Percentiles rank a stretch among this genome's conserved stretches.
These are phyloP conservation scores for Fregetta grallaria DNA, from an alignment of 2,113 vertebrate genomes.

Conservation along the genomic window DNA sequence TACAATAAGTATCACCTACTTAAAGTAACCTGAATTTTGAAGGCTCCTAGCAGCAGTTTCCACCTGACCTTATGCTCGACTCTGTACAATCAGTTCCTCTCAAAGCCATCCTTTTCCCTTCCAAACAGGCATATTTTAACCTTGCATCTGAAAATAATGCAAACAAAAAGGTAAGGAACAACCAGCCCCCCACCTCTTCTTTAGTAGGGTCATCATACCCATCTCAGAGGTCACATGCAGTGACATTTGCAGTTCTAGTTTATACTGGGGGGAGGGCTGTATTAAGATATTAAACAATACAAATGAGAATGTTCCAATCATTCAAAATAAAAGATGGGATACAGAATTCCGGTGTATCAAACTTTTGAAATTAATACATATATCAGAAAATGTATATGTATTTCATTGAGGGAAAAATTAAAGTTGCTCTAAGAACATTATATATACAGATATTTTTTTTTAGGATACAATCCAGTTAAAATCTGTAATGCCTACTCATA, in stretches of 20 bases:
- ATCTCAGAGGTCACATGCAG: background rate
- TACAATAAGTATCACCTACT: background rate
- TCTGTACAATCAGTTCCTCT: background rate
- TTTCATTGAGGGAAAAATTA: background rate
- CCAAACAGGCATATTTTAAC: background rate
- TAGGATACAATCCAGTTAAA: background rate
- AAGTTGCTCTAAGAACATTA: background rate
- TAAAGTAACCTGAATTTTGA: slow-evolving; percentile 26
- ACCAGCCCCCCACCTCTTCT: background rate
- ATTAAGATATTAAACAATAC: background rate
- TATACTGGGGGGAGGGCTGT: background rate
- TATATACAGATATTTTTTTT: background rate
- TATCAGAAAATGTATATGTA: background rate
- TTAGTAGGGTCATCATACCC: background rate
- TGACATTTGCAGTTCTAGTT: background rate
- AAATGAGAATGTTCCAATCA: background rate
- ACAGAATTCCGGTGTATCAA: background rate
- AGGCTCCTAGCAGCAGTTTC: background rate
- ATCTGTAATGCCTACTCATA: background rate
- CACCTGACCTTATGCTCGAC: background rate
- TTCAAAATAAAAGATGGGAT: background rate
- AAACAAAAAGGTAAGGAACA: background rate
- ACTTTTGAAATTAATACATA: background rate
- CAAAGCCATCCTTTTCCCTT: background rate
- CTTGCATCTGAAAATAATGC: background rate